Base-by-base conservation (phyloP, 1,140 invertebrate genomes). In the Brachionus paranguensis region DNA sequence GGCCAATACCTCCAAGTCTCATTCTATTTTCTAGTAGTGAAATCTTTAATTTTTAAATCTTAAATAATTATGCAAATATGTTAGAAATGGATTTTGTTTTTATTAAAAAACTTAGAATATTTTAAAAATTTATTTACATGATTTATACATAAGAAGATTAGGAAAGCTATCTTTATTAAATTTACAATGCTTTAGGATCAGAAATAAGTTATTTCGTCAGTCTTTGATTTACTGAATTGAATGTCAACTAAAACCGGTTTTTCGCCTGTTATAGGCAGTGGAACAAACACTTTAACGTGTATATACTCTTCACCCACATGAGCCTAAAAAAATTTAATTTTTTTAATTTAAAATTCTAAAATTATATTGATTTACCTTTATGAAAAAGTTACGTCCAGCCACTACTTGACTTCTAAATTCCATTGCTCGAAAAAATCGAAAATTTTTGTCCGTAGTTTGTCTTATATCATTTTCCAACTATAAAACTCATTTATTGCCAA, bases 201-300 rank as follows among this genome's bases (percentile, higher is more conserved):
- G 24, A 81, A 81, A 81, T 64, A 68, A 64, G 53, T 68, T 37
- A 81, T 60, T 81, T 81, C 78, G 41, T 81, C 78, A 14, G 33
- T 29, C 12, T 29, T 29, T 3, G 50, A 45, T 81, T 81, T 81
- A 24, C 64, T 43, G 24, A 81, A 68, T 45, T 81, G 37, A 33
- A 81, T 37, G 41, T 68, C 78, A 12, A 29, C 17, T 81, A 81
- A 64, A 37, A 33, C 7, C 10, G 78, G 78, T 37, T 65, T 43
- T 33, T 81, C 64, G 20, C 53, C 53, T 27, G 20, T 60, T 29
- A 81, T 47, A n/a, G 78, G 78, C 41, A 81, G 45, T 1, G 78
- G 78, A 8, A 64, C 64, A 68, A 64, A 81, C 6, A 81, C 43
- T 81, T 81, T 81, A 12, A 81, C 78, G 37, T 81, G 78, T 43